Conservation (phyloP, 1,140 invertebrate species). For the Amphibalanus amphitrite region DNA sequence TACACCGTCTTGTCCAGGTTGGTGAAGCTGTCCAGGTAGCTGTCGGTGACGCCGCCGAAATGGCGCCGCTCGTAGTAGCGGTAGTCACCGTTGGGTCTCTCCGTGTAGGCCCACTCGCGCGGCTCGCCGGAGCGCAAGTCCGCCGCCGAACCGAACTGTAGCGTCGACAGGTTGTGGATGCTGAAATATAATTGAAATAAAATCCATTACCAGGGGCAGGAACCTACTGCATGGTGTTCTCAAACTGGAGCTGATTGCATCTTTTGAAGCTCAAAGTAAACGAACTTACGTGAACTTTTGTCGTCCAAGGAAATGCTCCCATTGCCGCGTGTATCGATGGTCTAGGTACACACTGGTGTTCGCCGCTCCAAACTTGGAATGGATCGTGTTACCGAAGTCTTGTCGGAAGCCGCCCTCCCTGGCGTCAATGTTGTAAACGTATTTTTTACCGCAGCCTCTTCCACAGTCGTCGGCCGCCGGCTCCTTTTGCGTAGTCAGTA, state of each 20-base stretch:
- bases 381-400: constrained; percentile 6
- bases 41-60: not conserved
- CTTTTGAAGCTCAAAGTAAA: no score
- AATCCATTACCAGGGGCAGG: no score
- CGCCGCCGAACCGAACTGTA: not conserved
- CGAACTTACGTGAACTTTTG: not conserved
- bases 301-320: not conserved
- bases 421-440: constrained; percentile 1
- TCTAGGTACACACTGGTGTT: not conserved
- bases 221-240: no score
- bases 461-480: no score
- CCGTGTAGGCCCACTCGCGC: not conserved
- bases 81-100: not conserved
- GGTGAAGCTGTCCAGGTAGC: not conserved
- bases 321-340: not conserved
- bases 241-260: no score
- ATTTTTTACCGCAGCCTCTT: not conserved
- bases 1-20: not conserved
- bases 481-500: no score
- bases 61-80: not conserved
- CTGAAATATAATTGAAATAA: no score
- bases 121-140: not conserved
- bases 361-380: not conserved
- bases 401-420: not conserved
- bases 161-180: not conserved